Evolutionary conservation across 2,888 invertebrate species (phyloP).

Genomic region (Gibbula magus): DNA sequence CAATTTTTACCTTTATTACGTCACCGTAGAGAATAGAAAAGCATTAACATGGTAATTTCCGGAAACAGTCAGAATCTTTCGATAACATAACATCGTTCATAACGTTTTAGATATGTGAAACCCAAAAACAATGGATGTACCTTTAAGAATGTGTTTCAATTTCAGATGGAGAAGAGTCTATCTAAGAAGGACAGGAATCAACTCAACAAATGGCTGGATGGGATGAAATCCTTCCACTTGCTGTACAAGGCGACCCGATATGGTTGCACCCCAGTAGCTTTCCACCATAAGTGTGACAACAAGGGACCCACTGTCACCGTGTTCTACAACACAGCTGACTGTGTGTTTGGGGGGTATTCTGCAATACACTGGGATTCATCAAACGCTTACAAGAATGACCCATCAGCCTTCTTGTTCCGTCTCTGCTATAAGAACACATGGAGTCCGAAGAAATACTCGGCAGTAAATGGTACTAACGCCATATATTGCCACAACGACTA

Average conservation of each 20-base stretch:
- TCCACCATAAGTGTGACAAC: constrained; percentile 51
- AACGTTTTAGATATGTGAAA: too few relatives aligned
- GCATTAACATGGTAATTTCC: too few relatives aligned
- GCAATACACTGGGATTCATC: constrained; percentile 37
- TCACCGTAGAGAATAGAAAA: too few relatives aligned
- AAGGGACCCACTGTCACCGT: constrained; percentile 50
- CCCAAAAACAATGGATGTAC: too few relatives aligned
- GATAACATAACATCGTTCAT: too few relatives aligned
- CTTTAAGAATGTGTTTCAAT: too few relatives aligned
- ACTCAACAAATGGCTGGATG: constrained; percentile 43
- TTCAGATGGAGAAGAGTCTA: not conserved
- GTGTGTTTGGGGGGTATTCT: constrained; percentile 48
- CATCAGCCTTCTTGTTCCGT: constrained; percentile 46
- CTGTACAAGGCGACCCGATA: constrained; percentile 46
- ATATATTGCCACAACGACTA: not conserved
- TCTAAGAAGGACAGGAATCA: constrained; percentile 31
- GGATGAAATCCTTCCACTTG: constrained; percentile 36
- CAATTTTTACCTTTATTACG: too few relatives aligned
- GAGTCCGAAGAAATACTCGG: constrained; percentile 31
- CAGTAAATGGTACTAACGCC: constrained; percentile 9
- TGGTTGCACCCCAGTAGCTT: constrained; percentile 40
- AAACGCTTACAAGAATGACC: constrained; percentile 31
- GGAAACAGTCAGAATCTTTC: too few relatives aligned
- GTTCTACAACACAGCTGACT: constrained; percentile 42
- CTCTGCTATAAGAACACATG: constrained; percentile 29